These are phyloP conservation scores for Paramormyrops hopkinsi DNA, from an alignment of 2,797 vertebrate genomes.

Conservation along the genomic window DNA sequence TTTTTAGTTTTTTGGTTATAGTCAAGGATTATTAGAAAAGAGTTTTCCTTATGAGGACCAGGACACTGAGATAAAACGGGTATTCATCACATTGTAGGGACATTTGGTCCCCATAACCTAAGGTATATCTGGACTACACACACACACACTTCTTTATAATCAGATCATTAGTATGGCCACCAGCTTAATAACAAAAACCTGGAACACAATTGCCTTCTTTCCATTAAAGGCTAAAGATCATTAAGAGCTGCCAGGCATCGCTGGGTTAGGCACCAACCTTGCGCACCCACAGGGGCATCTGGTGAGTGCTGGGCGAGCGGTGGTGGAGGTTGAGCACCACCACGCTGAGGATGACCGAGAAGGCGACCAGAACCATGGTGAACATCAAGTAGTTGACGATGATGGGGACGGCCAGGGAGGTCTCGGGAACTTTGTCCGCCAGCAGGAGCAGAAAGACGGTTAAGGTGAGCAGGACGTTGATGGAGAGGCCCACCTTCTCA, in stretches of 20 bases:
- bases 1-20: not conserved
- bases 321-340: slow-evolving; percentile 87
- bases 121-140: not conserved
- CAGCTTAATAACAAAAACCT: not conserved
- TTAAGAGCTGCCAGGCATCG: not conserved
- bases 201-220: not conserved
- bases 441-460: slow-evolving; percentile 87
- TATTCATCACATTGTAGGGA: not conserved
- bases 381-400: slow-evolving; percentile 90
- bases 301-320: slow-evolving; percentile 75
- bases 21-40: not conserved
- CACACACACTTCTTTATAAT: not conserved
- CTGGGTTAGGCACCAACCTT: slow-evolving; percentile 58
- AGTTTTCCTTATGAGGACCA: not conserved
- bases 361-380: slow-evolving; percentile 84
- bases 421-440: slow-evolving; percentile 86
- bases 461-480: slow-evolving; percentile 85
- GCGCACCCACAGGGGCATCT: slow-evolving; percentile 80
- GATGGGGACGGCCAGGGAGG: slow-evolving; percentile 79
- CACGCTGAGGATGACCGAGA: slow-evolving; percentile 83
- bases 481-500: slow-evolving; percentile 88
- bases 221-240: not conserved
- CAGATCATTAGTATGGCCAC: not conserved
- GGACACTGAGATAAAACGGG: no score
- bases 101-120: no score